A percentile compares a stretch with the other conserved stretches of the same genome.
Evolutionary conservation across 2,113 vertebrate species (phyloP).

Genomic region (Brachirus orientalis): DNA sequence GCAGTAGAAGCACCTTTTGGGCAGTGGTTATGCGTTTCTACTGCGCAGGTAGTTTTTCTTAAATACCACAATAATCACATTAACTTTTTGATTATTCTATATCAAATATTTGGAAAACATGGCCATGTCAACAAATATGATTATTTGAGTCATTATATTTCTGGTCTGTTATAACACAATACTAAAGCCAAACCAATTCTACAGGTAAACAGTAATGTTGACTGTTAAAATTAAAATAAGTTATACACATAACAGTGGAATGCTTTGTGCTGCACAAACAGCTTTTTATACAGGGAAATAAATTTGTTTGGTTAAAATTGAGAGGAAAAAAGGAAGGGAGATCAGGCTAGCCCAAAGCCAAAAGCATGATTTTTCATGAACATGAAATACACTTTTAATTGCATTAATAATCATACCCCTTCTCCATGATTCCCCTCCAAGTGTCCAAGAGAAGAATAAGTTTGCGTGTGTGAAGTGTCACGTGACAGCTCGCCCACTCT

Average conservation of each 20-base stretch:
- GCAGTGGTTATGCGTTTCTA: neutral
- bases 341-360: constrained; percentile 64
- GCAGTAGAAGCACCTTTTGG: too few relatives aligned
- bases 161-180: constrained; percentile 5
- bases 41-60: neutral
- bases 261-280: constrained; percentile 51
- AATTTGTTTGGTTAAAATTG: constrained; percentile 43
- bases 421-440: constrained; percentile 39
- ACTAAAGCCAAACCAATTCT: constrained; percentile 1
- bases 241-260: constrained; percentile 35
- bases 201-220: neutral
- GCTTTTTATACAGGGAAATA: constrained; percentile 55
- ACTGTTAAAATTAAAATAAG: neutral
- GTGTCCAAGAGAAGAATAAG: constrained; percentile 63
- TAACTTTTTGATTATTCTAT: too few relatives aligned
- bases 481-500: constrained; percentile 65
- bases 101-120: neutral
- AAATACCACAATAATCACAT: too few relatives aligned
- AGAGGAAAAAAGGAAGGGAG: neutral
- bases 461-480: constrained; percentile 65
- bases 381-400: constrained; percentile 74
- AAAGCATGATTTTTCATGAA: constrained; percentile 75
- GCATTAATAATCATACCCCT: constrained; percentile 63
- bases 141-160: neutral
- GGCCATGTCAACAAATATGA: neutral